Evolutionary conservation across 2,113 vertebrate species (phyloP).

Genomic region (Salvator merianae): DNA sequence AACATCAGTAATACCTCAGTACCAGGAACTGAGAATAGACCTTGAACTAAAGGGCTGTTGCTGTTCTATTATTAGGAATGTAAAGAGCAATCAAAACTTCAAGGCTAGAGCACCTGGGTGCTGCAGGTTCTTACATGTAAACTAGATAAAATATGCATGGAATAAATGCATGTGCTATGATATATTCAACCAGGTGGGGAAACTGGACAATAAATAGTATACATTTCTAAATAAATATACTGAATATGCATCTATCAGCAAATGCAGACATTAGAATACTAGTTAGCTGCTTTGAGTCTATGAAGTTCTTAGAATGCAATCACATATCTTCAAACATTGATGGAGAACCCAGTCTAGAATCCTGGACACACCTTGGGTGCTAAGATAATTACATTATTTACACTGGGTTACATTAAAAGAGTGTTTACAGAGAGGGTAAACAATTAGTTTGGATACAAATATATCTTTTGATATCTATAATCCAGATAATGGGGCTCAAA

Average conservation of each 20-base stretch:
- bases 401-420: not conserved
- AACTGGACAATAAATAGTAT: not conserved
- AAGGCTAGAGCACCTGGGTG: not conserved
- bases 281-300: not conserved
- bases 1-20: not conserved
- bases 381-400: no score
- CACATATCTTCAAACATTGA: not conserved
- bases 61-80: slow-evolving; percentile 5
- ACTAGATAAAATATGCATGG: not conserved
- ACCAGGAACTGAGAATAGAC: not conserved
- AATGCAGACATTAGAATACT: not conserved
- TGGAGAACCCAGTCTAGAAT: not conserved
- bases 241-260: not conserved
- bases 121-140: no score
- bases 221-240: not conserved
- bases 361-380: no score
- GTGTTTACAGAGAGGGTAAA: not conserved
- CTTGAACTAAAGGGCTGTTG: not conserved
- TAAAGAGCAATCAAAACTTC: not conserved
- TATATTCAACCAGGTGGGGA: not conserved
- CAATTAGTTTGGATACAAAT: not conserved
- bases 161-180: not conserved
- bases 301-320: not conserved
- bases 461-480: not conserved
- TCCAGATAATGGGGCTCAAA: not conserved